phyloP scores from a whole-genome alignment of 2,888 invertebrate species.

The Magallana nippona region DNA sequence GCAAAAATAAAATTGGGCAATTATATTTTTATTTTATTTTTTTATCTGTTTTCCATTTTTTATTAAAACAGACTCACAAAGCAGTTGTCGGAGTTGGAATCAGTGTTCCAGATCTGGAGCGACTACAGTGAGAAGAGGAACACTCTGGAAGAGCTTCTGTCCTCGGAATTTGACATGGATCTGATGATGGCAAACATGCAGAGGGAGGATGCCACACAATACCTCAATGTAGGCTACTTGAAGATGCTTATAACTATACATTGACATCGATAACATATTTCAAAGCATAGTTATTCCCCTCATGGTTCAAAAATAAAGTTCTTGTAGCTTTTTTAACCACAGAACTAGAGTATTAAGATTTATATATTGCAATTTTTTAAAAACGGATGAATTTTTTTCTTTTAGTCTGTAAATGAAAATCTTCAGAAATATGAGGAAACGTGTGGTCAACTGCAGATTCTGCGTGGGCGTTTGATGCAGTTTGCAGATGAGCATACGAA shows the following conservation, averaged over 20 bases:
- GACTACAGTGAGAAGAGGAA: constrained; percentile 43
- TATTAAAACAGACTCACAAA: constrained; percentile 35
- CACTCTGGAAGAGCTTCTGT: constrained; percentile 49
- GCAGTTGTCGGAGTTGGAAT: constrained; percentile 34
- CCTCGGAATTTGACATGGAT: constrained; percentile 44
- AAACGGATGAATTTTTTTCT: neutral
- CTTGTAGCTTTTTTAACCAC: neutral
- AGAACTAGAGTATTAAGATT: neutral
- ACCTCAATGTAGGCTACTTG: constrained; percentile 11
- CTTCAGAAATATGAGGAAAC: constrained; percentile 66
- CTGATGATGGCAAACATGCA: constrained; percentile 28
- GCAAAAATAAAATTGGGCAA: neutral
- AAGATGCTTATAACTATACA: too few relatives aligned
- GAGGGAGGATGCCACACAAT: neutral
- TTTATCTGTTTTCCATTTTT: neutral
- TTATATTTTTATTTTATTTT: too few relatives aligned
- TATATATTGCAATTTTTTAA: too few relatives aligned
- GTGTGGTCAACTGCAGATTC: constrained; percentile 63
- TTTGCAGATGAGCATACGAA: constrained; percentile 63
- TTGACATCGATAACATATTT: too few relatives aligned
- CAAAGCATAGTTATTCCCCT: too few relatives aligned
- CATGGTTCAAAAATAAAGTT: too few relatives aligned
- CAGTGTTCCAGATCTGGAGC: constrained; percentile 42
- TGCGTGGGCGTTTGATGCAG: constrained; percentile 70
- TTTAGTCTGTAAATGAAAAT: constrained; percentile 43